Base-by-base conservation (phyloP, 1,140 invertebrate genomes). In the Lethrus apterus region DNA sequence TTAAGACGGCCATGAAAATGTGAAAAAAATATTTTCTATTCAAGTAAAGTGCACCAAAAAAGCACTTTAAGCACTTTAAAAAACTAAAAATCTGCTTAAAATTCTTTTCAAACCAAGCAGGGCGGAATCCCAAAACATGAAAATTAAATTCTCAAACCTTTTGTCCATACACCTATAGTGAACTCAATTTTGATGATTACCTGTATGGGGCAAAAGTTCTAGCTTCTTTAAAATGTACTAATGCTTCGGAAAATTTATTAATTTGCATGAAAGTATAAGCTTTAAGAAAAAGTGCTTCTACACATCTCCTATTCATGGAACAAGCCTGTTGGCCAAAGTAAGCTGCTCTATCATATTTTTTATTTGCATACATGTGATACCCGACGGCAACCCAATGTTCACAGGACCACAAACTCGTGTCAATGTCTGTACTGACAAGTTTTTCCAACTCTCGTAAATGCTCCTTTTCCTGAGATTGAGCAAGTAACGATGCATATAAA, bases 231-330 rank as follows among this genome's bases (percentile, higher is more conserved):
- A 84, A 87, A 60, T 83, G 78, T 29, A 73, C 66, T 1, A 80
- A 70, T 4, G 85, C 83, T 50, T 87, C 84, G 43, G 77, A 73
- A 54, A 75, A 77, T 51, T 84, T 84, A 59, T 84, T 85, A 34
- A 86, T 65, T 50, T 86, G 78, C 19, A 82, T 66, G 1, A 88
- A 67, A 31, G 84, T 76, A 54, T 75, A 75, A 1, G 83, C 86
- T 62, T 86, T 83, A 4, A 88, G 63, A 32, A 89, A 69, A 10
- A 84, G 69, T 2, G 82, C 84, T 62, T 89, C 84, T 10, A 86
- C 71, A 63, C 75, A 76, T 33, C 56, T 50, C 17, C 41, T 45
- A 23, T 56, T 56, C 32, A 68, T 43, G 3, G 58, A 36, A 44
- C 65, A 69, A 3, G 70, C 68, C 57, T 71, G 64, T 31, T 67